Base-by-base conservation (phyloP, 1,140 invertebrate genomes). In the Drosophila pseudoobscura region DNA sequence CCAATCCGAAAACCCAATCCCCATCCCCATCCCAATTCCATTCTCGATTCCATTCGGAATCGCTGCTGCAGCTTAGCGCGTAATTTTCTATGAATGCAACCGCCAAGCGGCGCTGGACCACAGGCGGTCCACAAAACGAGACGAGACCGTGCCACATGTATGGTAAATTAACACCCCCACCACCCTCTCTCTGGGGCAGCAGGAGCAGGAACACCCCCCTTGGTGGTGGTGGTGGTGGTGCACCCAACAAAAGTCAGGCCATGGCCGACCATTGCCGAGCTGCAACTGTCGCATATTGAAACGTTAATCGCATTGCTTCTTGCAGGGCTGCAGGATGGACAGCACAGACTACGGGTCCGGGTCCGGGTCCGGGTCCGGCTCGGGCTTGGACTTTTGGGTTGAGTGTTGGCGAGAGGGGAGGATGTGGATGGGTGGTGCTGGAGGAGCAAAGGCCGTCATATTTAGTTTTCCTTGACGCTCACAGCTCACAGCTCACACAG, bases 251-350 rank as follows among this genome's bases (percentile, higher is more conserved):
- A 39, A 39, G 35, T 39, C 35, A 39, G 35, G 2, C 35, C 8
- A 35, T 9, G 31, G 31, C 8, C 31, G 9, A 9, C 31, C 31
- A 13, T 13, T 39, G 66, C 56, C 63, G 65, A 51, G 75, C 61
- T 65, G 64, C 79, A 66, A 75, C 79, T 78, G 79, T 83, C 79
- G 75, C 79, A 83, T 83, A 83, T 83, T 83, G 79, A 83, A 83
- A 83, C 79, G 79, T 83, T 83, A 83, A 83, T 83, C 79, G 79
- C 79, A 83, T 75, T 77, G 68, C 69, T 63, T 51, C 69, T 55
- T 66, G 75, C 75, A 71, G 66, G 43, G 69, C 55, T 65, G 24
- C 15, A 2, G 15, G 24, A n/a, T 35, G 45, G 26, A 55, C 35
- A 39, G 11, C 35, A 39, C 20, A 20, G 20, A 20, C 29, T 2